Base-by-base conservation (phyloP, 2,888 invertebrate genomes). In the Falcaria lacertinaria region DNA sequence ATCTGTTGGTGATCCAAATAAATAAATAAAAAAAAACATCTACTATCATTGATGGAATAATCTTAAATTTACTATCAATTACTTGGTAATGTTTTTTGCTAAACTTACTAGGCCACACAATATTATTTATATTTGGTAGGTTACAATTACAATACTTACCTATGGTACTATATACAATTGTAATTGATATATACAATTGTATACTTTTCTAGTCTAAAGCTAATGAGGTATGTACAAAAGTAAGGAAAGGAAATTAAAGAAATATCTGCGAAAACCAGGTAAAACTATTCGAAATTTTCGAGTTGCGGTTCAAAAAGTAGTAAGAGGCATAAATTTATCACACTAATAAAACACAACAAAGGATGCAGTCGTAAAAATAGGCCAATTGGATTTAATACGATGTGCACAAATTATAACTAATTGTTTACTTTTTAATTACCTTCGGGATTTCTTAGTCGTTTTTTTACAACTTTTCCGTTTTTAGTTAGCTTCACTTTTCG, bases 381-480 rank as follows among this genome's bases (percentile, higher is more conserved):
- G 11, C 28, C 28, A 7, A 11, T 28, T 1, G 11, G 11, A 28
- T 11, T 11, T 11, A 28, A 11, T 11, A 11, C 3, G 2, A 28
- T 11, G 3, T 28, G 3, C 28, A 28, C 11, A 11, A 22, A 22
- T 22, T 22, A 3, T 19, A 19, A 28, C 7, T 11, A 28, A 1
- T 28, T 7, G 3, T 28, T 11, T 11, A 11, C 28, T 11, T 28
- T 28, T 11, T 7, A 28, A 28, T 11, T 70, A 84, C 90, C 90
- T 83, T 89, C 89, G 48, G 90, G 90, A 70, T 90, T 89, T 66
- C 87, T 74, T 46, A 78, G 50, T 38, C 90, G 82, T 66, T 78
- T 86, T 74, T 89, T 90, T 44, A 85, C 79, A 70, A 88, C 71
- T 86, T 89, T 88, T 33, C 86, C 86, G 62, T 81, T 84, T 83